These are phyloP conservation scores for Rhyacichthys aspro DNA, from an alignment of 2,797 vertebrate species.

Conservation along the genomic window DNA sequence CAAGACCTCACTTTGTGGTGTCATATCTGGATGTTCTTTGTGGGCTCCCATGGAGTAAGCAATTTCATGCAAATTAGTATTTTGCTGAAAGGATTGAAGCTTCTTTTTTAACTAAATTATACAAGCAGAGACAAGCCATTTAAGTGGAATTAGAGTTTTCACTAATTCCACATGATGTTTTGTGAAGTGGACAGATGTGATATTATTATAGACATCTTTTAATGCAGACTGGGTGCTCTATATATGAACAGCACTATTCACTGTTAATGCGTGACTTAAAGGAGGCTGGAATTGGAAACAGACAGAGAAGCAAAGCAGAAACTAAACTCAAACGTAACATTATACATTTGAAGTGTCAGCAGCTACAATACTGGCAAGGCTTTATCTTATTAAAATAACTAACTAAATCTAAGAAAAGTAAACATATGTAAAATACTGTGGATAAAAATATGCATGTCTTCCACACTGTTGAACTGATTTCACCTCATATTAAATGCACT, in stretches of 20 bases:
- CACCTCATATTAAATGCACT: not conserved
- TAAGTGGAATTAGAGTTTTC: constrained; percentile 13
- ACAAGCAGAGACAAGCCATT: constrained; percentile 16
- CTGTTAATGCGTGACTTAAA: too few species aligned
- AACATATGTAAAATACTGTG: not conserved
- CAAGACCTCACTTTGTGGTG: constrained; percentile 27
- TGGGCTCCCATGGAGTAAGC: constrained; percentile 25
- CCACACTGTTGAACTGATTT: too few species aligned
- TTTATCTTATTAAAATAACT: too few species aligned
- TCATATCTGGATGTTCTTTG: constrained; percentile 25
- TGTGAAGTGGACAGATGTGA: not conserved
- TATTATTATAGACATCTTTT: not conserved
- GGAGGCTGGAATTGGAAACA: too few species aligned
- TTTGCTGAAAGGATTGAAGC: constrained; percentile 14
- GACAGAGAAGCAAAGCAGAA: too few species aligned
- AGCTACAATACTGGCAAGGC: too few species aligned
- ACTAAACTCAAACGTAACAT: too few species aligned
- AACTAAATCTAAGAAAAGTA: too few species aligned
- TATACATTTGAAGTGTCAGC: too few species aligned
- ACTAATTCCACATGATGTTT: not conserved
- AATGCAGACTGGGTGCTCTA: not conserved
- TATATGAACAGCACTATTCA: too few species aligned
- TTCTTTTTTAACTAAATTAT: constrained; percentile 34
- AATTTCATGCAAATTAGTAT: constrained; percentile 38
- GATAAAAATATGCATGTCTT: not conserved